Evolutionary conservation across 2,888 invertebrate genomes (phyloP), one percentile per base, ranked within the genome.

Genomic region (Aleiodes alternator): DNA sequence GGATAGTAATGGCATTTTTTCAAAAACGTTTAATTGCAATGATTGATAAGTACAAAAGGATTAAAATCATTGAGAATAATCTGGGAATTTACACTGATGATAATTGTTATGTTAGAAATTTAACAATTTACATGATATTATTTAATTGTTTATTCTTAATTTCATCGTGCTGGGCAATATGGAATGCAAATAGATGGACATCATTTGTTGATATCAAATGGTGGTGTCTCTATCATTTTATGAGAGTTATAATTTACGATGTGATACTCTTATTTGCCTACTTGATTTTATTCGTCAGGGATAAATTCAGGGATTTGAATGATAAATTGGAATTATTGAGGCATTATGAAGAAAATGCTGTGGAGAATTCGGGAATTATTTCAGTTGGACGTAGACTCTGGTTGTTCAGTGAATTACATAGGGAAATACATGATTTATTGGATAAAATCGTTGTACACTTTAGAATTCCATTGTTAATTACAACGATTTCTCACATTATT

Each of bases 11-110:
- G 3, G 43, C 16, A 5, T 48, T 43, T 11, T 48, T 16, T 9
- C 64, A 64, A 8, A 64, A 64, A 12, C 64, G 48, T 43, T 64
- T 64, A 43, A 8, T 64, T 1, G 16, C 6, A 23, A 48, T 64
- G 4, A 6, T 43, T 16, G 14, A 23, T 48, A 3, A 43, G 7
- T 48, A 43, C 9, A 64, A 43, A 12, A 64, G 3, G 34, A 16
- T 14, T 23, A 4, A 14, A 4, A 4, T 64, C 6, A 16, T 64
- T 23, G 64, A 64, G 8, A 8, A 64, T 5, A 64, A 12, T n/a
- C 16, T 48, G 0, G 16, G 48, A 3, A 64, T 64, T 48, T 16
- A n/a, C n/a, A 11, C n/a, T 43, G 64, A 64, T 48, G 43, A 64
- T 48, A 64, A 14, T 43, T 1, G 14, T 16, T 64, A 16, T 23